Evolutionary conservation across 35 echinoderm and acorn worm genomes (phyloP).

Genomic region (Chiridota heheva): DNA sequence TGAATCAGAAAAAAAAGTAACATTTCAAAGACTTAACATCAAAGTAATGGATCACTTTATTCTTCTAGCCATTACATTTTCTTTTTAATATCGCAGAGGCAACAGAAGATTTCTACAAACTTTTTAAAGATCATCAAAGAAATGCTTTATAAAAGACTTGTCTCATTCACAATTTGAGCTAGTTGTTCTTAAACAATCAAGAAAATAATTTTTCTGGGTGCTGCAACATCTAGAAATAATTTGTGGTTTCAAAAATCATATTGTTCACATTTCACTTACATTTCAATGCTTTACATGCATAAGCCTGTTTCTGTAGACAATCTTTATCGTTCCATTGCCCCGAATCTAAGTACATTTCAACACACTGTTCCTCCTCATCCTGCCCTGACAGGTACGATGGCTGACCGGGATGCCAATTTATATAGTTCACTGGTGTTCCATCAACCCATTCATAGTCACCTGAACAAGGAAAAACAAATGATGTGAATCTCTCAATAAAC

Average conservation of each 20-base stretch:
- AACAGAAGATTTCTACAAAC: background rate
- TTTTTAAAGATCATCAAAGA: background rate
- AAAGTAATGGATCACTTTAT: no score
- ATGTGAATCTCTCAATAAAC: background rate
- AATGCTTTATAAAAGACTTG: background rate
- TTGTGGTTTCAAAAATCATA: background rate
- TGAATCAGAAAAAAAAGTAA: no score
- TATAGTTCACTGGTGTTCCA: slow-evolving; percentile 66
- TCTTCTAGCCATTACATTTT: no score
- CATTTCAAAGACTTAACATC: no score
- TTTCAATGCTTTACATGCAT: slow-evolving; percentile 64
- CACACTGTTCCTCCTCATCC: slow-evolving; percentile 61
- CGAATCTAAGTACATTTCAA: slow-evolving; percentile 52
- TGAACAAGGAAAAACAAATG: background rate
- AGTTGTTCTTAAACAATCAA: background rate
- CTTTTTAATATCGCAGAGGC: background rate
- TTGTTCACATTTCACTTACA: slow-evolving; percentile 16
- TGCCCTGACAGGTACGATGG: slow-evolving; percentile 29
- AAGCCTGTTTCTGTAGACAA: slow-evolving; percentile 43
- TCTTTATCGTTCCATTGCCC: slow-evolving; percentile 78
- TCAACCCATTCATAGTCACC: slow-evolving; percentile 78
- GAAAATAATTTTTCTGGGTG: no score
- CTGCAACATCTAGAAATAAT: no score
- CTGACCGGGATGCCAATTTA: slow-evolving; percentile 70
- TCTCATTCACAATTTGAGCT: background rate